Evolutionary conservation across 2,797 vertebrate species (phyloP).

Genomic region (Alcedo atthis): DNA sequence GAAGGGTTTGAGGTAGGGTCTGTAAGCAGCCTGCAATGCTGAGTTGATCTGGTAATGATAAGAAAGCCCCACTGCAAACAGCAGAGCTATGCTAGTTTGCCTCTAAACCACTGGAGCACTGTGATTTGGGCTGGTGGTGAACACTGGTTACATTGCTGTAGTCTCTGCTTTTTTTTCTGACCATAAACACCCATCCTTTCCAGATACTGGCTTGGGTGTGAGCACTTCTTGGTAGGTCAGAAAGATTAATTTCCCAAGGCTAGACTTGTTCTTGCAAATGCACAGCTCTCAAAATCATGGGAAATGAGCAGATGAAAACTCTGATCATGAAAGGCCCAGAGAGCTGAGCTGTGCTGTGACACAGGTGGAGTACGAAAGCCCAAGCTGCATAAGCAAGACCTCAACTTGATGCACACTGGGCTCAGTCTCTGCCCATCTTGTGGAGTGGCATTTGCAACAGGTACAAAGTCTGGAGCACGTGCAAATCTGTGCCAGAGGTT

Average conservation of each 20-base stretch:
- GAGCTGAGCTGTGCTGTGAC: background rate
- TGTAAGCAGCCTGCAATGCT: accelerated
- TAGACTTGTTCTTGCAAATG: background rate
- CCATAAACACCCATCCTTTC: background rate
- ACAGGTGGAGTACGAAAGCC: background rate
- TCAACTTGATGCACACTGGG: accelerated
- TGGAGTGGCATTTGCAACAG: background rate
- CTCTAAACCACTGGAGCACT: background rate
- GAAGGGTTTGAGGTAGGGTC: background rate
- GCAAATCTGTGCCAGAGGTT: background rate
- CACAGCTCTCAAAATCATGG: background rate
- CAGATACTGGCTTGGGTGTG: background rate
- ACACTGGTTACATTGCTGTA: background rate
- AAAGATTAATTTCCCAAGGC: background rate
- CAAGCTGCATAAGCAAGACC: background rate
- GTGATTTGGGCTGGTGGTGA: background rate
- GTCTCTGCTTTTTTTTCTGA: background rate
- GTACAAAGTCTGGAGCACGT: background rate
- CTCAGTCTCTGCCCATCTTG: background rate
- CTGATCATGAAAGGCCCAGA: background rate
- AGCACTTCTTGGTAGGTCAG: background rate
- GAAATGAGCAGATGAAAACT: background rate
- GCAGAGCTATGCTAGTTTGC: background rate
- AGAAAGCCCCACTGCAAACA: background rate
- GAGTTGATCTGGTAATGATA: background rate